These are phyloP conservation scores for Phataginus tricuspis DNA, from an alignment of 2,797 vertebrate species.

Conservation along the genomic window DNA sequence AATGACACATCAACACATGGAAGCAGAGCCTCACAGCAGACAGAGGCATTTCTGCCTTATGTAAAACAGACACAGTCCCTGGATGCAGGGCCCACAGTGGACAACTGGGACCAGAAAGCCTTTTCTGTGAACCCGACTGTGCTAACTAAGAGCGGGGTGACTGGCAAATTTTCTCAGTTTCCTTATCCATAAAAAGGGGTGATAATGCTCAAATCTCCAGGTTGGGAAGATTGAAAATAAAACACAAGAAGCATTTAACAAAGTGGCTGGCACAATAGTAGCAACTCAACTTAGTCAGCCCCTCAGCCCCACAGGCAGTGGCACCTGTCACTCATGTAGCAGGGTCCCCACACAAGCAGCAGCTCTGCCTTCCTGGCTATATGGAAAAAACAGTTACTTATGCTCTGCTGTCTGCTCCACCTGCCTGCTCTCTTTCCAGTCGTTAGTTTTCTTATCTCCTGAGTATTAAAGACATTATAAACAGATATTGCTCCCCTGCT, in stretches of 20 bases:
- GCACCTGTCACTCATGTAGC: fast-evolving
- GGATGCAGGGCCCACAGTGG: no score
- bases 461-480: conserved; percentile 44
- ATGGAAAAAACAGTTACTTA: not conserved
- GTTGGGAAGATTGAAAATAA: not conserved
- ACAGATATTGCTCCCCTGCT: not conserved
- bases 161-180: not conserved
- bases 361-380: not conserved
- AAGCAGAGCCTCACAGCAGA: not conserved
- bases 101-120: not conserved
- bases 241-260: not conserved
- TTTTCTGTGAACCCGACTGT: not conserved
- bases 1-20: no score
- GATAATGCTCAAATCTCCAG: not conserved
- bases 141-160: not conserved
- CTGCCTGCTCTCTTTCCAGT: not conserved
- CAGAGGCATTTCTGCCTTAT: not conserved
- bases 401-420: not conserved
- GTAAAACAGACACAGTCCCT: not conserved
- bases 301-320: not conserved
- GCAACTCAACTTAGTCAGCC: not conserved
- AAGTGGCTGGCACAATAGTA: not conserved
- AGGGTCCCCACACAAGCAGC: not conserved
- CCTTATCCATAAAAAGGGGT: not conserved
- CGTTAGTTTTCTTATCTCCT: not conserved